Evolutionary conservation across 1,140 invertebrate species (phyloP), one percentile per base, ranked within the genome.

Genomic region (Sycobia sp.): DNA sequence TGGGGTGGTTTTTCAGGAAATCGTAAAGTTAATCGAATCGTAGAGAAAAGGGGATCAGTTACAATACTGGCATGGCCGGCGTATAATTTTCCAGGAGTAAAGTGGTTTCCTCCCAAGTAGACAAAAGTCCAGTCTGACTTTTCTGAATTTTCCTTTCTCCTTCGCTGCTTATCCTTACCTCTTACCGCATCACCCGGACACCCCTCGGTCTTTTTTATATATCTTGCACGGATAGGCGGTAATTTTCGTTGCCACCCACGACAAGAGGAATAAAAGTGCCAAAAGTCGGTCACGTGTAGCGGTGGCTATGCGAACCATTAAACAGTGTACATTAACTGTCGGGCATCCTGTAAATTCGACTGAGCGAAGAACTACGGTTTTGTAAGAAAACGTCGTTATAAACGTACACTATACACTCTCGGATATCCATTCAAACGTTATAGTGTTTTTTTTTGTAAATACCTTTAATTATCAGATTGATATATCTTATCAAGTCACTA

Each of bases 1-100:
- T 39, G 39, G 38, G 29, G 46, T 29, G 47, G 36, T 62, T n/a
- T 56, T 55, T 53, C 16, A 9, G 53, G 53, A 49, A 62, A 56
- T 55, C 53, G 53, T 62, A 56, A 62, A 62, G 44, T 55, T 62
- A 62, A 62, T 62, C 44, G 53, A 62, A 62, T 55, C 29, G 41
- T 50, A 62, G 50, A 39, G 41, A 62, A 62, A 62, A 62, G 56
- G 56, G 53, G 44, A 55, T 55, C 51, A 39, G 53, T 55, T 36
- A 62, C 43, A 62, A 62, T 55, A 47, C 25, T 29, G 7, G 20
- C 38, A n/a, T n/a, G 51, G 25, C 22, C 20, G 18, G 53, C 22
- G 44, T 62, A n/a, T n/a, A 62, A 62, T 62, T 55, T 62, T 32
- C 23, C 56, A 25, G 43, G 56, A 62, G 53, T 56, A 56, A 62